These are phyloP conservation scores for Myotis yumanensis DNA, from an alignment of 2,113 vertebrate genomes.

Conservation along the genomic window DNA sequence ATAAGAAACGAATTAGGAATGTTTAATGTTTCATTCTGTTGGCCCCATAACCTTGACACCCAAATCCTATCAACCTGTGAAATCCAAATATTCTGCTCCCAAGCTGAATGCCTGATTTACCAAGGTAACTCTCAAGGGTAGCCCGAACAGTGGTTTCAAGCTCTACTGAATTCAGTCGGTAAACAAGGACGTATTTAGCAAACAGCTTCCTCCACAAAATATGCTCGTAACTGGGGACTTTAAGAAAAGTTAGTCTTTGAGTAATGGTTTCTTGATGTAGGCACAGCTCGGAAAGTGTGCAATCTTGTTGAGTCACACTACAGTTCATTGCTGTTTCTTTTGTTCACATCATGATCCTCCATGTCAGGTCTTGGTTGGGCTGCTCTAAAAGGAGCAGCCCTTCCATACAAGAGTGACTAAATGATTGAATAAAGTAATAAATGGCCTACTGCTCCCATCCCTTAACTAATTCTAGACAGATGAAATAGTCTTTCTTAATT, in stretches of 20 bases:
- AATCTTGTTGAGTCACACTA: background rate
- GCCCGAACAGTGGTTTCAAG: background rate
- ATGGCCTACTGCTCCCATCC: background rate
- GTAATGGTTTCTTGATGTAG: background rate
- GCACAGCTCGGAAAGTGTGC: background rate
- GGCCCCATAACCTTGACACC: slow-evolving; percentile 34
- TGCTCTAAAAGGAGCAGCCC: background rate
- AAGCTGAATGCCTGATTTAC: background rate
- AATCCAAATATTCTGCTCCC: slow-evolving; percentile 30
- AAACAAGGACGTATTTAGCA: slow-evolving; percentile 23
- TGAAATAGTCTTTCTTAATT: background rate
- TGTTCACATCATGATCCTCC: background rate
- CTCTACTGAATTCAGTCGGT: background rate
- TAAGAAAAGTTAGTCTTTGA: background rate
- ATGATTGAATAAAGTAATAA: background rate
- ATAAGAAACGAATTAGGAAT: slow-evolving; percentile 45
- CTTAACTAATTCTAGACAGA: background rate
- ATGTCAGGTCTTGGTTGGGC: background rate
- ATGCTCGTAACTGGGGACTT: background rate
- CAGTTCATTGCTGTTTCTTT: background rate
- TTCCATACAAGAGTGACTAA: background rate
- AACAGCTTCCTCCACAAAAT: background rate
- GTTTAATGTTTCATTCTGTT: slow-evolving; percentile 9
- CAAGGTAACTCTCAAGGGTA: slow-evolving; percentile 28
- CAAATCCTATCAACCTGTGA: slow-evolving; percentile 14